Evolutionary conservation across 2,888 invertebrate genomes (phyloP).

Genomic region (Aphidoletes aphidimyza): DNA sequence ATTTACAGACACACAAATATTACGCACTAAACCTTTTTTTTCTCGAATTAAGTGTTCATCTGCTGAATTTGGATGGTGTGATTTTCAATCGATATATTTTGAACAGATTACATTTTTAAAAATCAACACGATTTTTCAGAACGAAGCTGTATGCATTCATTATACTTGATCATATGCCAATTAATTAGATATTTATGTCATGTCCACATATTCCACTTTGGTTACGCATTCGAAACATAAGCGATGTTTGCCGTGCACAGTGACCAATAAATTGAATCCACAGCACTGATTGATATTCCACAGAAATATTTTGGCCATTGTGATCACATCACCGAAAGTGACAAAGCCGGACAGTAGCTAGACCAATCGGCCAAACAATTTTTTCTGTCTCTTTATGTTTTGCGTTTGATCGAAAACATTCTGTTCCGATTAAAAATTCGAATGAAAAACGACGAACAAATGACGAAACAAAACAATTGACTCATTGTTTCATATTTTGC

Average conservation of each 20-base stretch:
- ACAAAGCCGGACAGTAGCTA: background rate
- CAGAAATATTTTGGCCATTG: background rate
- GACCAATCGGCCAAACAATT: background rate
- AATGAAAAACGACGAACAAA: background rate
- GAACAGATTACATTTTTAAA: background rate
- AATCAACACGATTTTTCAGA: background rate
- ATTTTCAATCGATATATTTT: background rate
- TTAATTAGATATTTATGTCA: slow-evolving; percentile 41
- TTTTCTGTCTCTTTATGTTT: background rate
- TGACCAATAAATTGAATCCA: background rate
- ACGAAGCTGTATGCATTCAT: background rate
- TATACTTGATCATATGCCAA: background rate
- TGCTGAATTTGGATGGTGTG: background rate
- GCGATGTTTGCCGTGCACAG: background rate
- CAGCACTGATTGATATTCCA: slow-evolving; percentile 15
- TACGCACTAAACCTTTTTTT: too few species aligned
- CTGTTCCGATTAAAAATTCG: slow-evolving; percentile 34
- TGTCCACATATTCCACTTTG: background rate
- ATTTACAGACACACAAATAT: too few species aligned
- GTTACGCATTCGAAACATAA: background rate
- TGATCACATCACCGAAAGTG: background rate
- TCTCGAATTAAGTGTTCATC: too few species aligned
- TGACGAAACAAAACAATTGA: slow-evolving; percentile 24
- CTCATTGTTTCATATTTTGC: slow-evolving; percentile 28
- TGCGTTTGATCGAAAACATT: background rate